Base-by-base conservation (phyloP, 2,797 vertebrate genomes). In the Eupleurogrammus muticus region DNA sequence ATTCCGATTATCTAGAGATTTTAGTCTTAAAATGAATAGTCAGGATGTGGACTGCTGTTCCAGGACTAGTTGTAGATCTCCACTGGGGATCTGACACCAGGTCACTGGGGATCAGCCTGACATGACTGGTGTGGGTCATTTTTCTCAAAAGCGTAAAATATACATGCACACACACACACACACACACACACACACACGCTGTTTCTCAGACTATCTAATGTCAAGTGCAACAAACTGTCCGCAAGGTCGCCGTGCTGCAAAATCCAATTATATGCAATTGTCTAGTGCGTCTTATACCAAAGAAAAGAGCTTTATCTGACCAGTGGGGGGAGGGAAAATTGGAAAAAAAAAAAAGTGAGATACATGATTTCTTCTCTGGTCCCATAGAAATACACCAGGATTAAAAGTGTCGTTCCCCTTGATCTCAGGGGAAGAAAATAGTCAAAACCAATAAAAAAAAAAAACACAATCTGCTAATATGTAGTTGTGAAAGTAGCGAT, bases 181-280 rank as follows among this genome's bases (percentile, higher is more conserved):
- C 28, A 69, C 10, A 66, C 11, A 47, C 49, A 57, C 55, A 53
- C 28, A 69, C 10, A 66, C 11, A 47, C 49, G 53, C 5, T 46
- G 19, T 48, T 35, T 21, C 50, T 60, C 17, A 34, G 34, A 46
- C 61, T 42, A 28, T 82, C 42, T 60, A 59, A 75, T 77, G 80
- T 81, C 58, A 79, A 61, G 73, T 59, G 40, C 24, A 48, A 76
- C 35, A 69, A 81, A 70, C 65, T 66, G 82, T 81, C 82, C 85
- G 81, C 66, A 83, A 86, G 82, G 85, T 91, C 83, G 77, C 35
- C 81, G 77, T 85, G 83, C 82, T 77, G 64, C 70, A 75, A 83
- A 91, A 90, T 90, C 83, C 77, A 90, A 88, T 90, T 87, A 90
- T 74, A 80, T 82, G 66, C 80, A 88, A 87, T 90, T 89, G 91